Conservation (phyloP, 2,888 invertebrate genomes). For the Molanna angustata region DNA sequence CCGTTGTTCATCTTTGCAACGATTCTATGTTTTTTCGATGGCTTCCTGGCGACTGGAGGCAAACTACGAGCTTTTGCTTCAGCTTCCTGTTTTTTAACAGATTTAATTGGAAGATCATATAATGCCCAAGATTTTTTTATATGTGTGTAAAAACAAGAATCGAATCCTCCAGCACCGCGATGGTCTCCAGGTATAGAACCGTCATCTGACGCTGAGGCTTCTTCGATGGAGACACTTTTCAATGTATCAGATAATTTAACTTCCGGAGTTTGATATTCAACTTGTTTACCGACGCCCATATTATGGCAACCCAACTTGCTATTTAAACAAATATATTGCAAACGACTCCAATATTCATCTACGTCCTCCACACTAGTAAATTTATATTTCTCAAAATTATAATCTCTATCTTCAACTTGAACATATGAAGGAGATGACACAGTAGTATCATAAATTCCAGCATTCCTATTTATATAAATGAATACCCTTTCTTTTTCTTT, state of each 20-base stretch:
- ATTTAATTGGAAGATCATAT: conserved; percentile 19
- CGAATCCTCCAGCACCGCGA: conserved; percentile 69
- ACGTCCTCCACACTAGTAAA: conserved; percentile 56
- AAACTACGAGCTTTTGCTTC: neutral
- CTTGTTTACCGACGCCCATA: conserved; percentile 38
- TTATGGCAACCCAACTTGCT: conserved; percentile 53
- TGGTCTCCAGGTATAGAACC: conserved; percentile 70
- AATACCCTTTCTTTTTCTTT: conserved; percentile 71
- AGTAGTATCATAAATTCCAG: conserved; percentile 63
- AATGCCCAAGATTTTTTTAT: conserved; percentile 60
- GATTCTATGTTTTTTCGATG: conserved; percentile 18
- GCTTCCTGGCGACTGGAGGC: conserved; percentile 10
- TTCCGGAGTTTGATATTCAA: conserved; percentile 18
- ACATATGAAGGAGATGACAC: conserved; percentile 61
- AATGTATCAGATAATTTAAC: conserved; percentile 20
- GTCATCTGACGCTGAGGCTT: conserved; percentile 45
- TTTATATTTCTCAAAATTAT: conserved; percentile 53
- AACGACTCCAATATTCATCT: conserved; percentile 64
- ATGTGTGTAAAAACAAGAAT: conserved; percentile 66
- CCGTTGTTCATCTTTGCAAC: neutral
- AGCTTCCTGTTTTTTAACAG: conserved; percentile 16
- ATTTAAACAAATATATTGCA: conserved; percentile 65
- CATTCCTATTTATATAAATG: conserved; percentile 63
- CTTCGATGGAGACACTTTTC: conserved; percentile 46
- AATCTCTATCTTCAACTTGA: conserved; percentile 56